phyloP scores from a whole-genome alignment of 2,113 vertebrate genomes.

The Rynchops niger region DNA sequence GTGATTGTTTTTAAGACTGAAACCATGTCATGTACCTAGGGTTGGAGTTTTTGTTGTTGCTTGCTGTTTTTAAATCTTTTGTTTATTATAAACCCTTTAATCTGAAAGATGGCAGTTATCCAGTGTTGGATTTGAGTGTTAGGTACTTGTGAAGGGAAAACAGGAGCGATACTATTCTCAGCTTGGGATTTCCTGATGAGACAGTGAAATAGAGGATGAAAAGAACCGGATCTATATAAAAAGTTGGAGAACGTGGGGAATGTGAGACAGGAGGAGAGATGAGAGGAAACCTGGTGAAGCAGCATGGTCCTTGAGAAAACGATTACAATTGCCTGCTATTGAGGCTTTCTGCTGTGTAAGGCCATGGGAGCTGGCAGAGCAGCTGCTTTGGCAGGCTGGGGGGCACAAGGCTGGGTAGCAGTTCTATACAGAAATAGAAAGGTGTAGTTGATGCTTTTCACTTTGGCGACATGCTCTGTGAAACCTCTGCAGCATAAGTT shows the following conservation, averaged over 20 bases:
- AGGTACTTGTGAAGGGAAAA: background rate
- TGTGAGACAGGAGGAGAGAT: background rate
- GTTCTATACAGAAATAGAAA: slow-evolving; percentile 31
- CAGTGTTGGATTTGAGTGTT: background rate
- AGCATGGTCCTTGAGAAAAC: background rate
- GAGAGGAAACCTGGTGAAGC: background rate
- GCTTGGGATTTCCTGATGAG: background rate
- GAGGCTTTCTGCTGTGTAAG: background rate
- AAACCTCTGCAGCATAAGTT: background rate
- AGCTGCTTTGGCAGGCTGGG: background rate
- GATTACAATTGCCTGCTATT: background rate
- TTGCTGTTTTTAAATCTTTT: background rate
- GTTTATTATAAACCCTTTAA: background rate
- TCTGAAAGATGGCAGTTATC: background rate
- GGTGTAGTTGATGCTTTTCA: background rate
- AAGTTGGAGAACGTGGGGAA: background rate
- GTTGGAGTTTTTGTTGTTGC: background rate
- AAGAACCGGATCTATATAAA: background rate
- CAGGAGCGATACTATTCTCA: background rate
- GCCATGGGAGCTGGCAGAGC: background rate
- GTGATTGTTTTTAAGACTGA: background rate
- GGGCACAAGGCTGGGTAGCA: background rate
- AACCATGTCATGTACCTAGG: background rate
- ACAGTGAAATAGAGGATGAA: background rate
- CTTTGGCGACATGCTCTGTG: background rate